phyloP scores from a whole-genome alignment of 2,113 vertebrate genomes.

The Alosa alosa region DNA sequence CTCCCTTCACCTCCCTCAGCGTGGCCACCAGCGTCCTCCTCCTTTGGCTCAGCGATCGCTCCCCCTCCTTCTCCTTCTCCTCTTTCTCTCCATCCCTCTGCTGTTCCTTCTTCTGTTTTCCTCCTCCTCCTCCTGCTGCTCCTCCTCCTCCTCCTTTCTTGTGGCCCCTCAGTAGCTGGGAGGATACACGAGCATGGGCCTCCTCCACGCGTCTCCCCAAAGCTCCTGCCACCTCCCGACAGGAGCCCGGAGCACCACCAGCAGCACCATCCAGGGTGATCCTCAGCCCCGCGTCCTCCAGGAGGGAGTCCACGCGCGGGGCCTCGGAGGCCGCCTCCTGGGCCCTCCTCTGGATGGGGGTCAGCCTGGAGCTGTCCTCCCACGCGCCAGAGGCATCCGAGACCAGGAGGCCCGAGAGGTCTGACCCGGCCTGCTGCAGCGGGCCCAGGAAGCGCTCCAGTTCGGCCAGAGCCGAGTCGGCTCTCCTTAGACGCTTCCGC shows the following conservation, averaged over 20 bases:
- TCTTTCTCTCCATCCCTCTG: not conserved
- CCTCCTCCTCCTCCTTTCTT: conserved; percentile 4
- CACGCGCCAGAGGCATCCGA: conserved; percentile 53
- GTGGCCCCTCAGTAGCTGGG: not conserved
- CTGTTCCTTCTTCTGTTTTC: not conserved
- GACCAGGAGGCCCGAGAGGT: conserved; percentile 35
- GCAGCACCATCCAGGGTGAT: conserved; percentile 45
- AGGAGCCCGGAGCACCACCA: conserved; percentile 33
- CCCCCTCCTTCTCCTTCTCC: conserved; percentile 25
- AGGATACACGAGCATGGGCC: not conserved
- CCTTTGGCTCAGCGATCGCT: conserved; percentile 49
- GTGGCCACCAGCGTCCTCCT: conserved; percentile 64
- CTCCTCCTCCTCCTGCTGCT: not conserved
- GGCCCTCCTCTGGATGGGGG: conserved; percentile 53
- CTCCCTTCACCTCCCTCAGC: conserved; percentile 72
- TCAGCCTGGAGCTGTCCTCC: conserved; percentile 43
- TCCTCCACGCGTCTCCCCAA: conserved; percentile 26
- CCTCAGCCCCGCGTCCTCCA: conserved; percentile 55
- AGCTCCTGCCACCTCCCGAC: conserved; percentile 53
- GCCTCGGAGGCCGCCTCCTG: conserved; percentile 47
- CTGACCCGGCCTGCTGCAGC: conserved; percentile 57
- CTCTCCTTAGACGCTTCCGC: conserved; percentile 57
- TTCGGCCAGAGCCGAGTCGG: conserved; percentile 58
- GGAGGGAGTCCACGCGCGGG: conserved; percentile 43
- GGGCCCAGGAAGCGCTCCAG: conserved; percentile 73